Evolutionary conservation across 2,113 vertebrate genomes (phyloP).

Genomic region (Columbina picui): DNA sequence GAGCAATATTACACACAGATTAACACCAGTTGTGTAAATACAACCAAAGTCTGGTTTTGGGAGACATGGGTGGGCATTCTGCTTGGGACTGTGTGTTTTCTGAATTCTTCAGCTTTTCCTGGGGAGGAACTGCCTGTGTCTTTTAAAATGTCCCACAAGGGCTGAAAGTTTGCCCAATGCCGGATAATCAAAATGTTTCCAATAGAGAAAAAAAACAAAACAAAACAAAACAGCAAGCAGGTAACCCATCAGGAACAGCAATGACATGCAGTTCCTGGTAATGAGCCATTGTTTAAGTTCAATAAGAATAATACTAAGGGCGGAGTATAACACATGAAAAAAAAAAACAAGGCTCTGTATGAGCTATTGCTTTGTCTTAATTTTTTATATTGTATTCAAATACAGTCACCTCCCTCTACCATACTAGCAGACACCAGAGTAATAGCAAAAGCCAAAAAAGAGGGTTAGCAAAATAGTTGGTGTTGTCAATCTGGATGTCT

Average conservation of each 20-base stretch:
- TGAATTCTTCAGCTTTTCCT: neutral
- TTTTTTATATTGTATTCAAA: neutral
- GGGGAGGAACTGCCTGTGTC: neutral
- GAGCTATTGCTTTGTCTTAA: neutral
- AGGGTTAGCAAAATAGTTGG: neutral
- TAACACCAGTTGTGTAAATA: neutral
- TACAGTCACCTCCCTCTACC: neutral
- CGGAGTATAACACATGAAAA: neutral
- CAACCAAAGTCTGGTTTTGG: neutral
- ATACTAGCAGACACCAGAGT: neutral
- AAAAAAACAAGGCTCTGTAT: neutral
- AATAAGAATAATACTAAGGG: neutral
- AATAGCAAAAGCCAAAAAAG: neutral
- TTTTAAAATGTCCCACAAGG: fast-evolving
- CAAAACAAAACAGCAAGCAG: neutral
- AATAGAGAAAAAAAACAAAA: neutral
- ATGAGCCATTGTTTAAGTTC: neutral
- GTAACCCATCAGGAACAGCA: neutral
- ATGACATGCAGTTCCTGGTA: neutral
- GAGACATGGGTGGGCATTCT: neutral
- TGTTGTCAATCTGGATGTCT: neutral
- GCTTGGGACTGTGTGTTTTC: neutral
- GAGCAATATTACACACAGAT: neutral
- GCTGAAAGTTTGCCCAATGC: neutral
- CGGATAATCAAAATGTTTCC: neutral